Base-by-base conservation (phyloP, 37 sponge, comb jelly and placozoan genomes). In the Halichondria panicea region DNA sequence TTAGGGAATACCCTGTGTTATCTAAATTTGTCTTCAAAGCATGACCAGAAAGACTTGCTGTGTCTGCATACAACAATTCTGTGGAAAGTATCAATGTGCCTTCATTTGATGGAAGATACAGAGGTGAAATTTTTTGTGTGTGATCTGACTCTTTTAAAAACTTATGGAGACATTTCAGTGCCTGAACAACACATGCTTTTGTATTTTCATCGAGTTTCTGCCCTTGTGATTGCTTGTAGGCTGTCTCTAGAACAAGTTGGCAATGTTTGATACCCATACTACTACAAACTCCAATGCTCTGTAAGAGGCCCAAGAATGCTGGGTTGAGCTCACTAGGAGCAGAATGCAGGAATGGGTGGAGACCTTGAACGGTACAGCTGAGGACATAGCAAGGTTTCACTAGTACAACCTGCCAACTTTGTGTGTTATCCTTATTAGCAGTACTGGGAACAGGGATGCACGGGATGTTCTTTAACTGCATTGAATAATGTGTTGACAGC, bases 301-400 rank as follows among this genome's bases (percentile, higher is more conserved):
- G 27, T 13, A 86, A 37, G 22, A 73, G 15, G 25, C 12, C 34
- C 11, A 19, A 13, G 40, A 44, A 4, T 36, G 28, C 40, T 28
- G 18, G 0, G 27, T 21, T 7, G 37, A 87, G 44, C 18, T 55
- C 57, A 52, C 1, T 7, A 19, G 77, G 77, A 19, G 81, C 24
- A 1, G 18, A 0, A 40, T 76, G 70, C n/a, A 87, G 52, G 60
- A 74, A 87, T 35, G 88, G 88, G 24, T 70, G 45, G 36, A 46
- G 71, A 5, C 18, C 21, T 4, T 63, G 6, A 8, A 44, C 71
- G 22, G 62, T 34, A 57, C 34, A 24, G 33, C 58, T 31, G n/a
- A 87, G 21, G 24, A 81, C 88, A 24, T 66, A 79, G 18, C 8
- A 11, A 27, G 87, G 80, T 25, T 68, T 74, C 8, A 87, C 87